These are phyloP conservation scores for Ryuthela nishihirai DNA, from an alignment of 2,888 invertebrate species.

Conservation along the genomic window DNA sequence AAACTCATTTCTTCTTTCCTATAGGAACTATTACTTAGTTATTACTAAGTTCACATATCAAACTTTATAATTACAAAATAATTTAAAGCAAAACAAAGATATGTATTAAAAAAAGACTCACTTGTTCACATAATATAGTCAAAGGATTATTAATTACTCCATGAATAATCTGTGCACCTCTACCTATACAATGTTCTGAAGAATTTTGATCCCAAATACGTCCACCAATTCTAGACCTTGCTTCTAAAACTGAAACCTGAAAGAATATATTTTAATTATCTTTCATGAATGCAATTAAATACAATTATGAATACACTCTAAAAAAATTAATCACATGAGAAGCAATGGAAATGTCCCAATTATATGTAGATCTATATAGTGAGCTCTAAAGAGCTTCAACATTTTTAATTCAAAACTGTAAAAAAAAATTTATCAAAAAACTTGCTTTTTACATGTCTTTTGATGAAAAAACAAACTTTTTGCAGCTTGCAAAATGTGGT, in stretches of 20 bases:
- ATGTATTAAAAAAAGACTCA: constrained; percentile 36
- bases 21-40: no score
- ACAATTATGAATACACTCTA: neutral
- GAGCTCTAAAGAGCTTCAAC: no score
- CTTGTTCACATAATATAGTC: constrained; percentile 53
- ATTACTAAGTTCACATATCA: constrained; percentile 1
- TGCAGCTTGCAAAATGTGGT: no score
- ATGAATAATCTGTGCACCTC: constrained; percentile 54
- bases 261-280: constrained; percentile 1
- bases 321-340: no score
- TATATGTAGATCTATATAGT: no score
- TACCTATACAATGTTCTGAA: constrained; percentile 45
- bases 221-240: constrained; percentile 52
- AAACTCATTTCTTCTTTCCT: no score
- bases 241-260: constrained; percentile 54
- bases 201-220: constrained; percentile 48
- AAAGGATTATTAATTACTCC: constrained; percentile 55
- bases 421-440: no score
- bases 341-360: no score
- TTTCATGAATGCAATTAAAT: neutral
- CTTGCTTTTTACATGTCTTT: no score
- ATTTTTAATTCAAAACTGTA: no score
- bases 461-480: no score
- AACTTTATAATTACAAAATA: neutral
- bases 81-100: neutral